Evolutionary conservation across 2,797 vertebrate species (phyloP), one percentile per base, ranked within the genome.

Genomic region (Platalea minor): DNA sequence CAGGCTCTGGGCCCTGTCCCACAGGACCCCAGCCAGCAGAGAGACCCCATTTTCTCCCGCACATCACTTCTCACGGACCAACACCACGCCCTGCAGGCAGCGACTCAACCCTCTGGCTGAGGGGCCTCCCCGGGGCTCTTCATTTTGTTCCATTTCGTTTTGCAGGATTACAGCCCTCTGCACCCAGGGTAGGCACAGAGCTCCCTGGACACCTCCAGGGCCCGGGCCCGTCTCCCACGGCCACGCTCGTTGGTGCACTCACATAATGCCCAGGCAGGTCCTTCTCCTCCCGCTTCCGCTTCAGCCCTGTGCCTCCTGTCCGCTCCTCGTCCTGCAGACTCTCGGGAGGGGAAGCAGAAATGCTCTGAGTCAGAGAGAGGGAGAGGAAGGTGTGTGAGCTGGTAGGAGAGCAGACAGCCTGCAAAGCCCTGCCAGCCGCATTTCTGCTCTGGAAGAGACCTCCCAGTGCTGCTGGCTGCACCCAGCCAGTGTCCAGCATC

Each of bases 211-310:
- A 2, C 65, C 28, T 46, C n/a, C 43, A 11, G 25, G 20, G 18
- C 29, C 18, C 16, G 0, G 4, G 18, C 29, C 51, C 15, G 2
- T 18, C 11, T 18, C 21, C 39, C 3, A 1, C 1, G 0, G 15
- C 37, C 48, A 7, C 0, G 2, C 4, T 59, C 54, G 23, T 2
- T 1, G 19, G 29, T 0, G 35, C 28, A 97, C 99, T 59, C 98
- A 99, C 99, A 1, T 99, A 99, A 96, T 98, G 98, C 31, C 97
- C 98, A 0, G 98, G 97, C 12, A 97, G 73, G 17, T 99, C 99
- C 94, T 99, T 99, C 53, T 99, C 99, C 6, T 99, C 98, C 88
- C 96, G 98, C 75, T 99, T 99, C 90, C 97, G 96, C 83, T 97
- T 97, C 97, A 98, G 41, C 94, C 98, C 86, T 13, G 94, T 3